Conservation (phyloP, 2,113 vertebrate species). For the Lynx canadensis region DNA sequence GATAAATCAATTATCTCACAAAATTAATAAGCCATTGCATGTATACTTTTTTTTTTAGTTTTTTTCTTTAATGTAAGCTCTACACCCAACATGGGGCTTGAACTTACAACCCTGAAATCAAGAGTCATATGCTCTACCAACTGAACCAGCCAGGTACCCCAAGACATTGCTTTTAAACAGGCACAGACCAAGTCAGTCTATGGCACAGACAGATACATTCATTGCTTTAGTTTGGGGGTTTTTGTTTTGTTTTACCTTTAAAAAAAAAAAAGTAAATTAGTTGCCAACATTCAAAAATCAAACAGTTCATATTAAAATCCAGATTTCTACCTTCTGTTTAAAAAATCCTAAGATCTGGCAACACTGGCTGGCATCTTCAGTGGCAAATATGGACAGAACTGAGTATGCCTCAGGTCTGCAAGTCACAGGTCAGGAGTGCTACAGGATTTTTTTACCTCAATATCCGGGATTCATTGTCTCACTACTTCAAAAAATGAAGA, state of each 20-base stretch:
- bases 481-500: too few species aligned
- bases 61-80: not conserved
- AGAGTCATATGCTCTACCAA: not conserved
- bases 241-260: not conserved
- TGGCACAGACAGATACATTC: not conserved
- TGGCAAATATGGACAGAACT: not conserved
- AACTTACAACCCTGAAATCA: not conserved
- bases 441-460: too few species aligned
- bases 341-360: not conserved
- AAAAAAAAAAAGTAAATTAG: not conserved
- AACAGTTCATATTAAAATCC: conserved; percentile 18
- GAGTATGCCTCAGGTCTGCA: not conserved
- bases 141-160: not conserved
- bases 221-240: not conserved
- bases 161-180: conserved; percentile 4
- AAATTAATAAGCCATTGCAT: conserved; percentile 47
- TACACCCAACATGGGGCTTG: not conserved
- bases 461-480: too few species aligned
- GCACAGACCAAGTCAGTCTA: not conserved
- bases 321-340: conserved; percentile 45
- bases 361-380: not conserved
- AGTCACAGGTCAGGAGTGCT: too few species aligned
- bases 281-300: conserved; percentile 51
- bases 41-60: not conserved
- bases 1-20: not conserved